A percentile compares a stretch with the other conserved stretches of the same genome.
Evolutionary conservation across 2,797 vertebrate species (phyloP).

Genomic region (Mareca penelope): DNA sequence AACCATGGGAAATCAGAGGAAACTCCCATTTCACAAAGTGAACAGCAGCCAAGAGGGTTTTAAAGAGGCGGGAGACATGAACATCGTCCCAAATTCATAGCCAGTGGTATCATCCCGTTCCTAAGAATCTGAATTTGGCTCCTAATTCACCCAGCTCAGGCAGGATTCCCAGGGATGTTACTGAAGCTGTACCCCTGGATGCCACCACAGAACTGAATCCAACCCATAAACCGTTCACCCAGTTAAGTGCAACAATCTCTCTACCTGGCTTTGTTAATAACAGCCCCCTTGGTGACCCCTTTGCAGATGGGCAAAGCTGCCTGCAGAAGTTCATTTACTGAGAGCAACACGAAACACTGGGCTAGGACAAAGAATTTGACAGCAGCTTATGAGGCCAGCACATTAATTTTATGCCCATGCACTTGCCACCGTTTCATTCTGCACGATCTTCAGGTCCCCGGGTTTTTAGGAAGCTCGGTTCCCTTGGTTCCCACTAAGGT

Average conservation of each 20-base stretch:
- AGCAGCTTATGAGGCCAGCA: fast-evolving
- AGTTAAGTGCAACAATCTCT: neutral
- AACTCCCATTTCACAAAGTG: neutral
- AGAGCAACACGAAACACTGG: neutral
- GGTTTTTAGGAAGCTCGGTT: fast-evolving
- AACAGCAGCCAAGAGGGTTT: neutral
- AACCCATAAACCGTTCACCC: neutral
- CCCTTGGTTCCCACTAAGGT: neutral
- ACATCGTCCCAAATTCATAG: neutral
- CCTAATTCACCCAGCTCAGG: neutral
- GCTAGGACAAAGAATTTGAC: neutral
- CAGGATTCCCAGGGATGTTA: neutral
- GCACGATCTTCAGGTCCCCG: fast-evolving
- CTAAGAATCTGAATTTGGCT: fast-evolving
- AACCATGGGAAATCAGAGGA: neutral
- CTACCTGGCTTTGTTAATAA: neutral
- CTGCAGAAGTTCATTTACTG: neutral
- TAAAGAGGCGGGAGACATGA: fast-evolving
- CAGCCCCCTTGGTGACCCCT: neutral
- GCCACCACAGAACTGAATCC: neutral
- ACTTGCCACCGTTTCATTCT: neutral
- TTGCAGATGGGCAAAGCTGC: neutral
- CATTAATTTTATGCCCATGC: fast-evolving
- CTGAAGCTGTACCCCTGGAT: fast-evolving
- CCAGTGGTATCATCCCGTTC: fast-evolving